Base-by-base conservation (phyloP, 2,113 vertebrate genomes). In the Forbesichthys papilliferus region DNA sequence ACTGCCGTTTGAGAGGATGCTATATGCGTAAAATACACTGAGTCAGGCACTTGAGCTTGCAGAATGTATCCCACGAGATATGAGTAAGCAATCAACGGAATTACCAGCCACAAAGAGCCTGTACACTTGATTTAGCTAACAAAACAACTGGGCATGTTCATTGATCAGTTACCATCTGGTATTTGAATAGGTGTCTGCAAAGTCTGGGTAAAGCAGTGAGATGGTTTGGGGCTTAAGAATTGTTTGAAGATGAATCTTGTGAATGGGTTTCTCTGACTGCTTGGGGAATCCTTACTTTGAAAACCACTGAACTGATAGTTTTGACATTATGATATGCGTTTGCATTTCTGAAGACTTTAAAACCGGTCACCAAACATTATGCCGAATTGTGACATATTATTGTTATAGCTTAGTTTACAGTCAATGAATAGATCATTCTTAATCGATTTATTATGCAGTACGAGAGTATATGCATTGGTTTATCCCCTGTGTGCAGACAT, bases 71-170 rank as follows among this genome's bases (percentile, higher is more conserved):
- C 61, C 60, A 36, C 11, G 59, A 56, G 66, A 73, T 3, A 16
- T 54, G 53, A 14, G 4, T 54, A 64, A 64, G 8, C 48, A 34
- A 47, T 72, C 58, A 34, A 51, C 54, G 16, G 11, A 9, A 47
- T 58, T 48, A 20, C 11, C 14, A 64, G 68, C 52, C 20, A 27
- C 27, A 58, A n/a, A 12, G 66, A 47, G 49, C 62, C 61, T 67
- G 11, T 72, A 59, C 55, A 64, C 56, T 65, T 61, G 66, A 68
- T 46, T 36, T 27, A 55, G 20, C 42, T 0, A 4, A 13, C 36
- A 54, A 69, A 61, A 53, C 11, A 20, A 42, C 48, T 74, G 3
- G 6, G 13, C 59, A 48, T 67, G 67, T 72, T 72, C 66, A 79
- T 64, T 70, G 71, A 81, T 79, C 63, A 27, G 27, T 27, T 27